Evolutionary conservation across 2,888 invertebrate genomes (phyloP), one percentile per base, ranked within the genome.

Genomic region (Asteroscopus sphinx): DNA sequence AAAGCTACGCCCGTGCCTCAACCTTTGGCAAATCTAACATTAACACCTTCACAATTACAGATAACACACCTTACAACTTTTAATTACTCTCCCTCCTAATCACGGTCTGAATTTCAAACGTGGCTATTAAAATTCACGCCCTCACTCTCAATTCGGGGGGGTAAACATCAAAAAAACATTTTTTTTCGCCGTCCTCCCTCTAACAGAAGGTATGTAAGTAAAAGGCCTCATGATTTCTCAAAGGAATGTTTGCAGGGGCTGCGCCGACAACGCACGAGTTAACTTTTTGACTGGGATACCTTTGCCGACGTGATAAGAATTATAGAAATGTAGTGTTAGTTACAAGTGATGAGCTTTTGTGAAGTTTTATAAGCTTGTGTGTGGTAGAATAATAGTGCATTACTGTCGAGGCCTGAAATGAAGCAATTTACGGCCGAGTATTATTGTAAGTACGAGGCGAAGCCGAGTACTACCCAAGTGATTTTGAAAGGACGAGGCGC

Each of bases 241-340:
- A 87, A 91, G 92, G 92, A 87, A 90, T 89, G 91, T 90, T 87
- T 88, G 87, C 84, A 83, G 80, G 83, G 73, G 67, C 70, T 73
- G 73, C 63, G 76, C 69, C 73, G 57, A 66, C 79, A 81, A 87
- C 91, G 92, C 92, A 92, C 91, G 92, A 92, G 89, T 91, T 90
- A 87, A 90, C 92, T 91, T 91, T 91, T 88, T 92, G 92, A 92
- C 92, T 91, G 89, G 92, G 89, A 90, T 91, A 92, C 92, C 92
- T 91, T 86, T 78, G 76, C 68, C 76, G 81, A 91, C 92, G 92
- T 92, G 92, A 92, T 82, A 76, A 74, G 92, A 90, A 91, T 91
- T 75, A 79, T 75, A 71, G 73, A 64, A 37, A 66, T 57, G 33
- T 68, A 80, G 76, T 37, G 35, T 49, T 68, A 76, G 75, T 9